Percentiles rank a stretch among this genome's conserved stretches.
phyloP scores from a whole-genome alignment of 2,113 vertebrate genomes.

The Hemiprocne comata region DNA sequence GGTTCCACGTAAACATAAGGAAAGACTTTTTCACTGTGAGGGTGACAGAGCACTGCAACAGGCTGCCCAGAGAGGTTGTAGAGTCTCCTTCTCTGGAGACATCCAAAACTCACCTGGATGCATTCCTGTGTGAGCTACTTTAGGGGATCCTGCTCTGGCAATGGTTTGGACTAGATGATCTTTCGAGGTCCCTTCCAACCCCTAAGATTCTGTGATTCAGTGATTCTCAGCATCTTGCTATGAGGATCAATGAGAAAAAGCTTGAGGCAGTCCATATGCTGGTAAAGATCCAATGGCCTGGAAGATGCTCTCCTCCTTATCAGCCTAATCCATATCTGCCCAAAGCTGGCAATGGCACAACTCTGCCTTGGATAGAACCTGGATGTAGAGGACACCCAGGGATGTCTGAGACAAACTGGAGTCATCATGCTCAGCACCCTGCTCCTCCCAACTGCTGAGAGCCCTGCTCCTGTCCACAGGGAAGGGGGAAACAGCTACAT shows the following conservation, averaged over 20 bases:
- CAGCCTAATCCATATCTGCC: background rate
- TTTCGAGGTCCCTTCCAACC: too few relatives aligned
- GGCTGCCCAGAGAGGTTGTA: too few relatives aligned
- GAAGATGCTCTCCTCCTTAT: background rate
- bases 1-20: too few relatives aligned
- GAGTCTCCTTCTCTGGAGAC: too few relatives aligned
- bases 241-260: background rate
- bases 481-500: background rate
- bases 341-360: background rate
- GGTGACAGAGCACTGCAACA: too few relatives aligned
- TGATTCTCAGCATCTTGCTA: background rate
- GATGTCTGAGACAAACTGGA: background rate
- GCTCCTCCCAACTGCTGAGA: background rate
- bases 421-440: background rate
- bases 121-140: too few relatives aligned
- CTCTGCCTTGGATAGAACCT: background rate
- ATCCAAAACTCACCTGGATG: too few relatives aligned
- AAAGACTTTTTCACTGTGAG: too few relatives aligned
- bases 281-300: background rate
- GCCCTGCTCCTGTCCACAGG: accelerated
- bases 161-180: too few relatives aligned
- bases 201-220: too few relatives aligned
- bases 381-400: background rate
- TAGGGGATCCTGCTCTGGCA: too few relatives aligned
- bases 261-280: background rate